Conservation (phyloP, 1,140 invertebrate species). For the Drosophila varians region DNA sequence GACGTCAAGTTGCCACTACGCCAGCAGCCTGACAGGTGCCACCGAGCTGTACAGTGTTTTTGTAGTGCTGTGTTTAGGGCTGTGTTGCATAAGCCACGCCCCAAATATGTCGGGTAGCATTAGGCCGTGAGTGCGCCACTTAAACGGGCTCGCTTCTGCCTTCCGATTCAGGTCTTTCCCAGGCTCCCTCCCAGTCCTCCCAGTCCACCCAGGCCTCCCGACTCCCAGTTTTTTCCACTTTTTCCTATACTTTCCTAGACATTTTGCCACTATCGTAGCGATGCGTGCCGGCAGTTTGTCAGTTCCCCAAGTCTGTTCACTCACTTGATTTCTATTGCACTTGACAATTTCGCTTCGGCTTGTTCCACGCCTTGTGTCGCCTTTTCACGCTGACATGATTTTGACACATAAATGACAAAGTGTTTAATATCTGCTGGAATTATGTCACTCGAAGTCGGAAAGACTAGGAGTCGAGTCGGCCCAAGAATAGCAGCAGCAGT, state of each 20-base stretch:
- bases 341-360: slow-evolving; percentile 46
- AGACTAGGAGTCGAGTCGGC: too few relatives aligned
- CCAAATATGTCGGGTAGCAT: slow-evolving; percentile 56
- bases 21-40: slow-evolving; percentile 41
- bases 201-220: too few relatives aligned
- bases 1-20: slow-evolving; percentile 44
- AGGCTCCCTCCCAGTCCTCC: too few relatives aligned
- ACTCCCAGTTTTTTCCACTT: background rate
- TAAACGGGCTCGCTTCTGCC: slow-evolving; percentile 31
- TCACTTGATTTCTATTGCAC: slow-evolving; percentile 60
- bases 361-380: slow-evolving; percentile 19
- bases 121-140: slow-evolving; percentile 50
- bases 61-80: slow-evolving; percentile 21
- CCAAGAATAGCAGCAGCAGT: too few relatives aligned
- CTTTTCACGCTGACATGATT: slow-evolving; percentile 66
- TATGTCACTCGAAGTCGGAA: slow-evolving; percentile 40
- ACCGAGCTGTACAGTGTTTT: slow-evolving; percentile 14
- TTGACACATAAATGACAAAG: slow-evolving; percentile 75
- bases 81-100: slow-evolving; percentile 36
- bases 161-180: background rate
- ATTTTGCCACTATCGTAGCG: background rate
- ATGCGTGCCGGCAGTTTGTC: slow-evolving; percentile 48
- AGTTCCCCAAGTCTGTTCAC: slow-evolving; percentile 42
- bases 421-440: slow-evolving; percentile 64
- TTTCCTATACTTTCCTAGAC: background rate